These are phyloP conservation scores for Gopherus flavomarginatus DNA, from an alignment of 2,113 vertebrate genomes.

Conservation along the genomic window DNA sequence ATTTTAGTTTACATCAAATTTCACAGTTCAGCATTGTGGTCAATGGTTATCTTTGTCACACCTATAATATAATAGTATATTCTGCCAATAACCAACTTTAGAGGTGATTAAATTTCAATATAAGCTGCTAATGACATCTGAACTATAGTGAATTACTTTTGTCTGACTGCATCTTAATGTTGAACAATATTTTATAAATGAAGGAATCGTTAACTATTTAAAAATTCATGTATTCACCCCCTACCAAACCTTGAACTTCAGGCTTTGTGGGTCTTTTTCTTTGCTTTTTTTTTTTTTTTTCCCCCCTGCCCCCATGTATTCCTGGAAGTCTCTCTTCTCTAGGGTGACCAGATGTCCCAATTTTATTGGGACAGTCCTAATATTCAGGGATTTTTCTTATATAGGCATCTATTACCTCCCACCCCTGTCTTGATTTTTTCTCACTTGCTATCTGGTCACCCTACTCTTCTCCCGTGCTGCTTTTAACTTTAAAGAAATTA, in stretches of 20 bases:
- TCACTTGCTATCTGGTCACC: too few species aligned
- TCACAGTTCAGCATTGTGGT: fast-evolving
- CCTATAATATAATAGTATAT: neutral
- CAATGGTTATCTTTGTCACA: fast-evolving
- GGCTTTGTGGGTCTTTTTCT: neutral
- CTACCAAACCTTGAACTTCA: neutral
- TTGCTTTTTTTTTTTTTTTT: neutral
- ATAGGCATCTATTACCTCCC: too few species aligned
- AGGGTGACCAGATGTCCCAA: too few species aligned
- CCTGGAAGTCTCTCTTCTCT: fast-evolving
- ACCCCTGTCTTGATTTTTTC: too few species aligned
- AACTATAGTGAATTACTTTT: neutral
- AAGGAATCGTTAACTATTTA: neutral
- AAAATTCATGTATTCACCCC: neutral
- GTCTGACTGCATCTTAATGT: neutral
- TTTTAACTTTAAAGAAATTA: neutral
- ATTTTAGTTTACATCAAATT: fast-evolving
- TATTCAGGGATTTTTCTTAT: too few species aligned
- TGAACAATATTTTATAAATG: neutral
- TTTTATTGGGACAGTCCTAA: too few species aligned
- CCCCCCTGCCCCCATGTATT: neutral
- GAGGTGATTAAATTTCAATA: neutral
- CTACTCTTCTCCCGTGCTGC: fast-evolving
- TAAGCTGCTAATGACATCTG: neutral
- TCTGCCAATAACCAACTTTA: neutral